Base-by-base conservation (phyloP, 2,797 vertebrate genomes). In the Pogoniulus pusillus region DNA sequence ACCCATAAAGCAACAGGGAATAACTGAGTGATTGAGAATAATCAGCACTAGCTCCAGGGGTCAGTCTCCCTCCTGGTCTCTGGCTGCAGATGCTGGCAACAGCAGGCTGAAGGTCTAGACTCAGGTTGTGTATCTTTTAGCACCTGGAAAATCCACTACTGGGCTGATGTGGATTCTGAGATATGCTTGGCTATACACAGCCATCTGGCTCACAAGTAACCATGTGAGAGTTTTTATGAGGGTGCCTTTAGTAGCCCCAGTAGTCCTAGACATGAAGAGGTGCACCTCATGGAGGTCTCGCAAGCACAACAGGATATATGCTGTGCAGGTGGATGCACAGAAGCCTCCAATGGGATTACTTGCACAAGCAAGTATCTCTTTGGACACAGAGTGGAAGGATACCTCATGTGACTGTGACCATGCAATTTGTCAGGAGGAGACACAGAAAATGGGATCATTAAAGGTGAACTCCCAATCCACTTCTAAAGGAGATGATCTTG, bases 381-480 rank as follows among this genome's bases (percentile, higher is more conserved):
- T 57, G 66, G 47, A 47, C 66, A 45, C 41, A 6, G 18, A 18
- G 20, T 1, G 8, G 19, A 30, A 17, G 35, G 34, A 69, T 57
- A 64, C 55, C 75, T 85, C 59, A 11, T 6, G 43, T 63, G 53
- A 49, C 51, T 15, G 27, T 9, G 29, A 77, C 47, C 35, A 4
- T 3, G 41, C 69, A 22, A 18, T 78, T 15, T 76, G 69, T 78
- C 69, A 77, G 70, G 57, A 76, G 57, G 39, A 82, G 39, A 74
- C 2, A 6, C 4, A 37, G 78, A 81, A 89, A 87, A 86, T 55
- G 47, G 60, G 47, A 75, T 82, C n/a, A 12, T 75, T 45, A 70
- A 49, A 93, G 73, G 78, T 75, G 54, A 93, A 64, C 51, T 94
- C 62, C 69, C 65, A 69, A 93, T n/a, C n/a, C 51, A 59, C 59